Evolutionary conservation across 2,113 vertebrate species (phyloP).

Genomic region (Spheniscus mendiculus): DNA sequence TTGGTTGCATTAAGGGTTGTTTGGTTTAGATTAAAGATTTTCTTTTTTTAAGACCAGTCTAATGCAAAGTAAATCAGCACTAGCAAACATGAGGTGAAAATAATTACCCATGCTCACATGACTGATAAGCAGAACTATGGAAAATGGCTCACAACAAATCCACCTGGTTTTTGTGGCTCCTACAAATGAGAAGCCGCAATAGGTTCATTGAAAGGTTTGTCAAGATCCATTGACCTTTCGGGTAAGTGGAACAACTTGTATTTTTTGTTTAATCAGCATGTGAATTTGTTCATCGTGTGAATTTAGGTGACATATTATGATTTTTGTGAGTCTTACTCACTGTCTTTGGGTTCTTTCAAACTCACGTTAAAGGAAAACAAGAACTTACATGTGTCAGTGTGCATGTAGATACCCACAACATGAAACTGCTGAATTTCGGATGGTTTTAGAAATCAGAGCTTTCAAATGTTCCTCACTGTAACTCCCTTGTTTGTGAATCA

Average conservation of each 20-base stretch:
- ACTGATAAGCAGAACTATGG: constrained; percentile 63
- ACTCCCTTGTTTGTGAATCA: background rate
- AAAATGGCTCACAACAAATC: constrained; percentile 49
- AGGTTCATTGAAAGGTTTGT: background rate
- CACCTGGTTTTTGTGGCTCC: constrained; percentile 24
- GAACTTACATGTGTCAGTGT: background rate
- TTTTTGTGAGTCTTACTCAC: background rate
- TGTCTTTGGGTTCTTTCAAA: background rate
- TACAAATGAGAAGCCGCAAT: background rate
- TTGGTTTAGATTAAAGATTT: constrained; percentile 75
- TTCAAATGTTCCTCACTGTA: background rate
- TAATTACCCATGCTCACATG: constrained; percentile 49
- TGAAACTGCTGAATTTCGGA: background rate
- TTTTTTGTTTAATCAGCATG: background rate
- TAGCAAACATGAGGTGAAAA: constrained; percentile 54
- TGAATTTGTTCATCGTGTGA: background rate
- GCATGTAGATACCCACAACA: fast-evolving
- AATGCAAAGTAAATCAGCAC: constrained; percentile 67
- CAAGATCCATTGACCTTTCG: background rate
- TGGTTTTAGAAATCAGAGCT: background rate
- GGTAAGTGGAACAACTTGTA: background rate
- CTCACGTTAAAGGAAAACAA: background rate
- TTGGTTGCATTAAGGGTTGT: constrained; percentile 49
- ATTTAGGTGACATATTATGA: background rate
- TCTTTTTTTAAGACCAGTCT: constrained; percentile 67